Base-by-base conservation (phyloP, 2,113 vertebrate genomes). In the Pogona vitticeps region DNA sequence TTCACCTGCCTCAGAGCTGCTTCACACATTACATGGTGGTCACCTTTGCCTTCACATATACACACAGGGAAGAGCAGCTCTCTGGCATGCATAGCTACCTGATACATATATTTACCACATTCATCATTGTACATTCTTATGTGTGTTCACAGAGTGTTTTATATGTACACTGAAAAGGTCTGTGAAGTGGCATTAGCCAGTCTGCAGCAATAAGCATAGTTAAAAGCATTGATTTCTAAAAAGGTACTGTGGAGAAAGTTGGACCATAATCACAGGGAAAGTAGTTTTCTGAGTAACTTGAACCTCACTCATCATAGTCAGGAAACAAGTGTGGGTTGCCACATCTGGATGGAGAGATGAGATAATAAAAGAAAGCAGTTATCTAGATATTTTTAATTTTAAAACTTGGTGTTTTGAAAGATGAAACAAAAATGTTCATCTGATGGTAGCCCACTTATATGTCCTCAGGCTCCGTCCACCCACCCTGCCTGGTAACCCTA, bases 171-270 rank as follows among this genome's bases (percentile, higher is more conserved):
- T 38, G 46, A 33, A 76, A 67, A n/a, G 20, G n/a, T 79, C 31
- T 76, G 40, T 75, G 59, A 82, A 82, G n/a, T 56, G 42, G 40
- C 52, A 18, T 0, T 70, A 0, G 42, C 2, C 40, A 0, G 42
- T 7, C 1, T 0, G 46, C 12, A 0, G 4, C 23, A 1, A 13
- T 0, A 0, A 75, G 33, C 52, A 15, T 12, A 18, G 1, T 0
- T 52, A 31, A 31, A 8, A 7, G 5, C 0, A 8, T 20, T 38
- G 17, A 33, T n/a, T 36, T 52, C 6, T 67, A 18, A 75, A 63
- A 7, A 0, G 0, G 2, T 36, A 58, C 65, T 5, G 7, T 63
- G 23, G 40, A 13, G 72, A 31, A 65, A 33, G 52, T 33, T 56
- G 46, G 9, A 18, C 36, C 0, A 31, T 1, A 38, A 76, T 21